Percentiles rank a stretch among this genome's conserved stretches.
Evolutionary conservation across 2,797 vertebrate genomes (phyloP).

Genomic region (Enteromius viviparus): DNA sequence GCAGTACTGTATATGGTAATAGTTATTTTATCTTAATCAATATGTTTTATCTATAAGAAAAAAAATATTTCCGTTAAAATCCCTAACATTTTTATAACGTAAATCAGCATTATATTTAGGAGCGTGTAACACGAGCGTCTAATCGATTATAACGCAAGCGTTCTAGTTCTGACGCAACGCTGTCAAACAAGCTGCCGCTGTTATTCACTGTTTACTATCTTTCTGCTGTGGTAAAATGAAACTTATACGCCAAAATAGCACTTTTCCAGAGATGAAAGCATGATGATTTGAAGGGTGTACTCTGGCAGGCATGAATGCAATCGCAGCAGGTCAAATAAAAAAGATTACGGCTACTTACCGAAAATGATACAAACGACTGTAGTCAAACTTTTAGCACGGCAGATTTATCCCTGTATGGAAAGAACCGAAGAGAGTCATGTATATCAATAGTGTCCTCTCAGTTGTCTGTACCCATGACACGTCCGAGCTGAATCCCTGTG

Average conservation of each 20-base stretch:
- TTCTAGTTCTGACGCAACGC: slow-evolving; percentile 18
- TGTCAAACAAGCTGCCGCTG: slow-evolving; percentile 24
- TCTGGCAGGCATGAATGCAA: slow-evolving; percentile 5
- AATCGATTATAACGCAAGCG: background rate
- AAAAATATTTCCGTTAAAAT: background rate
- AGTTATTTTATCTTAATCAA: background rate
- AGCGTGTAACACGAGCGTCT: background rate
- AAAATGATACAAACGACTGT: slow-evolving; percentile 18
- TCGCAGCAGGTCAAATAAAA: slow-evolving; percentile 29
- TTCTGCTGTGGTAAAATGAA: background rate
- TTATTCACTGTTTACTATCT: slow-evolving; percentile 2
- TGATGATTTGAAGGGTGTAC: background rate
- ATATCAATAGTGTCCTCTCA: slow-evolving; percentile 17
- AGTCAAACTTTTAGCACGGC: slow-evolving; percentile 24
- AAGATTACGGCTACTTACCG: slow-evolving; percentile 38
- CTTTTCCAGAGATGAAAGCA: background rate
- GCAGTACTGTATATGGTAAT: background rate
- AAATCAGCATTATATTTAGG: background rate
- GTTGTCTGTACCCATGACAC: slow-evolving; percentile 42
- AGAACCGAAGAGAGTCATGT: slow-evolving; percentile 7
- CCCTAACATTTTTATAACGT: background rate
- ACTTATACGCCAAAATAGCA: background rate
- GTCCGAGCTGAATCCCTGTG: slow-evolving; percentile 30
- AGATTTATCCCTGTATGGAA: background rate
- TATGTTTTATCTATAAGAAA: background rate